phyloP scores from a whole-genome alignment of 1,140 invertebrate species.

The Diorhabda sublineata region DNA sequence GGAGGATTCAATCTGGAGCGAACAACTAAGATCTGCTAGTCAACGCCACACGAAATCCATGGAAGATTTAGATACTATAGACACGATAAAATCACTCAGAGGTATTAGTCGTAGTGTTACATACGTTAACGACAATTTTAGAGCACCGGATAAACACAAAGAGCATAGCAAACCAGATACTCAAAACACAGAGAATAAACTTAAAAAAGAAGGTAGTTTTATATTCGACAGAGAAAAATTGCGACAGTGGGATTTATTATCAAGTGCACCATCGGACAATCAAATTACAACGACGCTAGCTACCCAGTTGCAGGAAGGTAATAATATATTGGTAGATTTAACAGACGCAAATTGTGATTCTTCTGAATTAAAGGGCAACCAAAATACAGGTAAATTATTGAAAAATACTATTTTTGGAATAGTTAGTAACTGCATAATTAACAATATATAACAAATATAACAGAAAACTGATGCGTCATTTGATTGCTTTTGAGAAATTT shows the following conservation, averaged over 20 bases:
- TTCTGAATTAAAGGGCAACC: constrained; percentile 41
- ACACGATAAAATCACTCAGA: constrained; percentile 37
- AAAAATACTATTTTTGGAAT: no score
- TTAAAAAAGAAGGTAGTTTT: constrained; percentile 47
- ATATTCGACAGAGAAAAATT: constrained; percentile 80
- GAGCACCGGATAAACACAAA: constrained; percentile 47
- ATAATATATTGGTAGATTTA: constrained; percentile 48
- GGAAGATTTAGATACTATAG: constrained; percentile 67
- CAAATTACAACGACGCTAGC: constrained; percentile 38
- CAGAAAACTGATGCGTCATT: no score
- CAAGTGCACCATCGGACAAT: constrained; percentile 57
- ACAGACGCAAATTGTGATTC: constrained; percentile 47
- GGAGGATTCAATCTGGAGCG: constrained; percentile 75
- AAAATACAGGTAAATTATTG: constrained; percentile 43
- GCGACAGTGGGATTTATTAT: constrained; percentile 82
- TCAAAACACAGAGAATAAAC: constrained; percentile 33
- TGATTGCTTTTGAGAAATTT: no score
- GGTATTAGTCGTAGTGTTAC: constrained; percentile 61
- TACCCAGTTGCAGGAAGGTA: constrained; percentile 52
- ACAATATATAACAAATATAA: no score
- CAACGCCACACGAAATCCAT: constrained; percentile 74
- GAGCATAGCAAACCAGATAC: constrained; percentile 35
- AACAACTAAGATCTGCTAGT: constrained; percentile 71
- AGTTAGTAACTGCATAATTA: no score
- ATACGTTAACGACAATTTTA: constrained; percentile 70